Conservation (phyloP, 2,797 vertebrate species). For the Prionace glauca region DNA sequence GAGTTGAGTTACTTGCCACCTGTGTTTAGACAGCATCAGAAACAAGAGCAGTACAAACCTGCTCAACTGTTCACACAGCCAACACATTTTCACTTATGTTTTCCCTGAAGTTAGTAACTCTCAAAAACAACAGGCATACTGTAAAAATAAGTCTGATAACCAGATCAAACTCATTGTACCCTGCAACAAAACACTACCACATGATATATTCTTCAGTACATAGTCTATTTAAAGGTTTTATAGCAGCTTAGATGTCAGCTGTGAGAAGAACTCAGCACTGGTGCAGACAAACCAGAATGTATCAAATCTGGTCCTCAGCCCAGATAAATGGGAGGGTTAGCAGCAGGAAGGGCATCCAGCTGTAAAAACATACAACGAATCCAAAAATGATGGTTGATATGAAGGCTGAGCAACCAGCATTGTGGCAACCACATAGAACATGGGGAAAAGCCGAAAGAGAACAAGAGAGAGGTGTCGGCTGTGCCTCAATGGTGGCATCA, state of each 20-base stretch:
- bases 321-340: too few species aligned
- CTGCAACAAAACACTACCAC: neutral
- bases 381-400: too few species aligned
- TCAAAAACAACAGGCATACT: neutral
- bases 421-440: too few species aligned
- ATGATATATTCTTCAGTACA: neutral
- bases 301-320: too few species aligned
- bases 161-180: neutral
- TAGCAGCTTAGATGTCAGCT: neutral
- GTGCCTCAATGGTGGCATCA: neutral
- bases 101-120: neutral
- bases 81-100: neutral
- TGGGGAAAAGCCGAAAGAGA: too few species aligned
- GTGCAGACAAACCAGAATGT: too few species aligned
- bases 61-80: neutral
- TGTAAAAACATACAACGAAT: too few species aligned
- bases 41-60: conserved; percentile 14
- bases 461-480: neutral
- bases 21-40: conserved; percentile 26
- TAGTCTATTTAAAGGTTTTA: neutral
- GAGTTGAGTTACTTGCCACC: neutral
- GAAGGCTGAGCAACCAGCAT: too few species aligned
- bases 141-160: conserved; percentile 26
- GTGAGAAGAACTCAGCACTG: neutral
- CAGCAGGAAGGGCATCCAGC: too few species aligned